Conservation (phyloP, 2,888 invertebrate genomes). For the Agonopterix alstromeriana region DNA sequence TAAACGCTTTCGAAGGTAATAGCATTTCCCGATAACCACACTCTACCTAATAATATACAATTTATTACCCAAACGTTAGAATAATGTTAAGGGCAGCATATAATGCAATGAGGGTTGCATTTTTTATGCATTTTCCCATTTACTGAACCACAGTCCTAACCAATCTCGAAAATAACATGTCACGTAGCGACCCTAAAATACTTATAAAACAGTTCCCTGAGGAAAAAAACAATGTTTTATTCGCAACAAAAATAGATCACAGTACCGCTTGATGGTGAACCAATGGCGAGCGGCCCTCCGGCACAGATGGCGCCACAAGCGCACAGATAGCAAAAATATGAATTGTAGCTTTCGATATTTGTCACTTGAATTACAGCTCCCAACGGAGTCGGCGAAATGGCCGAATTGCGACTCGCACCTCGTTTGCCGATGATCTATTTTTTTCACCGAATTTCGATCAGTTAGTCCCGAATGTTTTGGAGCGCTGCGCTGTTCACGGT, state of each 20-base stretch:
- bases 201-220: constrained; percentile 52
- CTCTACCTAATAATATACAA: constrained; percentile 5
- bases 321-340: constrained; percentile 75
- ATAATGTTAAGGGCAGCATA: constrained; percentile 4
- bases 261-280: constrained; percentile 70
- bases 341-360: constrained; percentile 76
- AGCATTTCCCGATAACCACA: not conserved
- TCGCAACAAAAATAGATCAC: constrained; percentile 73
- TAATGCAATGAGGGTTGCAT: constrained; percentile 31
- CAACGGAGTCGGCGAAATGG: constrained; percentile 55
- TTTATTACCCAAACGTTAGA: constrained; percentile 1
- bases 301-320: constrained; percentile 72
- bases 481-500: not conserved
- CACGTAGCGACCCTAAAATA: constrained; percentile 67
- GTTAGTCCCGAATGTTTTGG: not conserved
- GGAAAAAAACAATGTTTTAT: constrained; percentile 70
- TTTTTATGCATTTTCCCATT: constrained; percentile 47
- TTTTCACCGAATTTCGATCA: constrained; percentile 5
- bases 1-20: not conserved
- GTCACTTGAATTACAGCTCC: constrained; percentile 76
- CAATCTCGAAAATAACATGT: constrained; percentile 45
- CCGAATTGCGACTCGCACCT: constrained; percentile 60
- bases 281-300: constrained; percentile 66
- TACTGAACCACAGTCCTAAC: constrained; percentile 37
- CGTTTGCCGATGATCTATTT: constrained; percentile 34